Conservation (phyloP, 2,888 invertebrate genomes). For the Prosopocoilus inquinatus region DNA sequence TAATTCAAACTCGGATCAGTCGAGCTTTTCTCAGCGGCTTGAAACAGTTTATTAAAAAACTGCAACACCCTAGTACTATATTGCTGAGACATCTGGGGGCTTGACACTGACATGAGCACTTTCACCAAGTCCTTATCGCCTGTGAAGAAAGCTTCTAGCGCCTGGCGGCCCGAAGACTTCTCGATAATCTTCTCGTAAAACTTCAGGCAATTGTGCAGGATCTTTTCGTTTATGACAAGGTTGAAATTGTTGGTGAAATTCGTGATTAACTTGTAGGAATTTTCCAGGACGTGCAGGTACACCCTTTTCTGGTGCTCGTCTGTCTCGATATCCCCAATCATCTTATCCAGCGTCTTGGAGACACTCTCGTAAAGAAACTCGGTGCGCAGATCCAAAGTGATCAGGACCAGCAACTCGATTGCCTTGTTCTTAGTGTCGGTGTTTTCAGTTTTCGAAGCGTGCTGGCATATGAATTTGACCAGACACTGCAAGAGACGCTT, state of each 20-base stretch:
- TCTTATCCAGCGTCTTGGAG: slow-evolving; percentile 61
- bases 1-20: slow-evolving; percentile 64
- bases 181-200: slow-evolving; percentile 87
- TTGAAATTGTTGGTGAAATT: slow-evolving; percentile 54
- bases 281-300: slow-evolving; percentile 63
- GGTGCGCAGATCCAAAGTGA: slow-evolving; percentile 74
- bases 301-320: slow-evolving; percentile 66
- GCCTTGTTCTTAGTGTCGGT: slow-evolving; percentile 63
- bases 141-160: slow-evolving; percentile 79
- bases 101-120: slow-evolving; percentile 77
- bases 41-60: slow-evolving; percentile 74
- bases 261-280: slow-evolving; percentile 67
- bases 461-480: slow-evolving; percentile 64
- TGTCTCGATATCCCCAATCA: slow-evolving; percentile 62
- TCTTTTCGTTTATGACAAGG: slow-evolving; percentile 58
- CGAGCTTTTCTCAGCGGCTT: slow-evolving; percentile 61
- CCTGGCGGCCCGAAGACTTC: slow-evolving; percentile 75
- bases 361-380: slow-evolving; percentile 68
- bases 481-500: slow-evolving; percentile 65
- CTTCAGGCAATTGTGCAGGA: slow-evolving; percentile 67
- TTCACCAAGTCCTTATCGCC: slow-evolving; percentile 71
- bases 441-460: slow-evolving; percentile 62
- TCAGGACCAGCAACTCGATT: slow-evolving; percentile 69
- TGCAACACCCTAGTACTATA: slow-evolving; percentile 77
- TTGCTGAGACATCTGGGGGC: slow-evolving; percentile 65